Percentiles rank a stretch among this genome's conserved stretches.
Evolutionary conservation across 1,140 invertebrate species (phyloP).

Genomic region (Tigriopus japonicus): DNA sequence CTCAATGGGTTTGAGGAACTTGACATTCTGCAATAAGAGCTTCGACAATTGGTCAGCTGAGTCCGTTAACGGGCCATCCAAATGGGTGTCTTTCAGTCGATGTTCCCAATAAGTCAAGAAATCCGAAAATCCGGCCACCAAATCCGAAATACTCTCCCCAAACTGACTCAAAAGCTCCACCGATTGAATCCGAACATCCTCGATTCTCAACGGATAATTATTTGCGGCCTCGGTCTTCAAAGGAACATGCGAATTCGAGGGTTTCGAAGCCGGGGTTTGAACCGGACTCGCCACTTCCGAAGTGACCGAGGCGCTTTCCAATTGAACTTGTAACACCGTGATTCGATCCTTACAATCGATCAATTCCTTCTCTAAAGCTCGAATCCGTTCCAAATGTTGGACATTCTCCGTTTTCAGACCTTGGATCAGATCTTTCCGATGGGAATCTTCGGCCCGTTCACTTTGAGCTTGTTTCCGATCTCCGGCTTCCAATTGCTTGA

Average conservation of each 20-base stretch:
- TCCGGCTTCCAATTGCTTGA: conserved; percentile 22
- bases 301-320: neutral
- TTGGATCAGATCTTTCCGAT: neutral
- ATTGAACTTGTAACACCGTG: neutral
- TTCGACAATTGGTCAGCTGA: conserved; percentile 14
- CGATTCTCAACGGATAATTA: neutral
- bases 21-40: conserved; percentile 24
- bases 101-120: conserved; percentile 8
- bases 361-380: neutral
- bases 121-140: conserved; percentile 3
- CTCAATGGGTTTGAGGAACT: conserved; percentile 23
- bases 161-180: conserved; percentile 1
- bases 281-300: neutral
- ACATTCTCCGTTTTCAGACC: neutral
- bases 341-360: neutral
- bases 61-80: neutral
- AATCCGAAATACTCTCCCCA: neutral
- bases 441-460: neutral
- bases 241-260: no score
- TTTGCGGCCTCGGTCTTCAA: no score
- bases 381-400: neutral
- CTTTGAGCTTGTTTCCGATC: neutral
- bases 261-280: neutral
- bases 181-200: neutral
- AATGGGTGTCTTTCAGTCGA: neutral